Evolutionary conservation across 2,888 invertebrate genomes (phyloP).

Genomic region (Dicranocentrus wangi): DNA sequence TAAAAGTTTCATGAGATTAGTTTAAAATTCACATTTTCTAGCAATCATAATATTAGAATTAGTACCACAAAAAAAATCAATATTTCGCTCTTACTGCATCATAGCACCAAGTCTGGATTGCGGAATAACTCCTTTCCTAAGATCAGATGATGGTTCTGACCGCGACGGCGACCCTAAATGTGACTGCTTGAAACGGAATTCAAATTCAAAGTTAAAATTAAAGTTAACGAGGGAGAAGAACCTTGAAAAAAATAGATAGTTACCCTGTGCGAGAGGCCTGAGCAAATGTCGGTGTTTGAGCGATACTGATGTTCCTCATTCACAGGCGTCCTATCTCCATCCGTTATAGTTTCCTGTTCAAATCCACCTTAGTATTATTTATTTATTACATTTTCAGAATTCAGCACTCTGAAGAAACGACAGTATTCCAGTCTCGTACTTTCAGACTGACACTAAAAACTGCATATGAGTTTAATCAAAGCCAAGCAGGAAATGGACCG

Average conservation of each 20-base stretch:
- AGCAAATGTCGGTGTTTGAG: constrained; percentile 7
- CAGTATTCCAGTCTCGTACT: no score
- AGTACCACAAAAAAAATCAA: not conserved
- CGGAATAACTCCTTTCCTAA: constrained; percentile 64
- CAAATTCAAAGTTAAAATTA: not conserved
- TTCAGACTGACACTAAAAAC: no score
- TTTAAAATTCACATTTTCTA: no score
- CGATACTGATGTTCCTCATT: constrained; percentile 43
- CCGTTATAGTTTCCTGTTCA: constrained; percentile 72
- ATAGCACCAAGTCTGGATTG: constrained; percentile 39
- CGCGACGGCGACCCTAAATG: constrained; percentile 37
- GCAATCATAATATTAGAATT: no score
- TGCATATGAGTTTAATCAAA: no score
- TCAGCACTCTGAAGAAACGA: constrained; percentile 6
- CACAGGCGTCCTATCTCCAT: constrained; percentile 64
- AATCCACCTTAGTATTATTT: no score
- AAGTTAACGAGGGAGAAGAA: not conserved
- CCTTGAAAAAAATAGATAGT: not conserved
- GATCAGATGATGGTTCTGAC: constrained; percentile 43
- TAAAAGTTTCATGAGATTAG: no score
- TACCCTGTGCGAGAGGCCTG: not conserved
- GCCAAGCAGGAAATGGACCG: no score
- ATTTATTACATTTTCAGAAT: no score
- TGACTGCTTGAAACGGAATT: constrained; percentile 2
- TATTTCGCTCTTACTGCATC: not conserved